Conservation (phyloP, 2,797 vertebrate species). For the Kryptopterus vitreolus region DNA sequence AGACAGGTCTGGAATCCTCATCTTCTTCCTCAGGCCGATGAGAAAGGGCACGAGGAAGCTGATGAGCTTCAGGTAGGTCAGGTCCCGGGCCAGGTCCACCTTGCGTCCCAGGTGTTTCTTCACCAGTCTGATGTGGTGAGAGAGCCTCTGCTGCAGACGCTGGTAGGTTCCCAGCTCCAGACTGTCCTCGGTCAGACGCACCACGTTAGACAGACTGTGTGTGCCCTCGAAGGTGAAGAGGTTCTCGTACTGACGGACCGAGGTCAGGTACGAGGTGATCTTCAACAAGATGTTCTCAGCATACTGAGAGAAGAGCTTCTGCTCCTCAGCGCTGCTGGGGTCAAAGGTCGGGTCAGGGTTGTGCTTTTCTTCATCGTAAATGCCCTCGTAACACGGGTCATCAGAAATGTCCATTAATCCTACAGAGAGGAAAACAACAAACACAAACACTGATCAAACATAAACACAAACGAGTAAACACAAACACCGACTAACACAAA, state of each 20-base stretch:
- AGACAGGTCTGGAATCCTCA: conserved; percentile 71
- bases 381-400: conserved; percentile 69
- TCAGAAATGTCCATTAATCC: conserved; percentile 69
- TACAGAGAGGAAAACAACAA: no score
- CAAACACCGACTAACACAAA: neutral
- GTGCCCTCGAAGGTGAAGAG: conserved; percentile 70
- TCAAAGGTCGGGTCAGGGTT: conserved; percentile 72
- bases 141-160: conserved; percentile 69
- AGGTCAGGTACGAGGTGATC: conserved; percentile 64
- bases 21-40: conserved; percentile 70
- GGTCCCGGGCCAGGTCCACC: conserved; percentile 62
- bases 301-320: conserved; percentile 68
- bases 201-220: conserved; percentile 62
- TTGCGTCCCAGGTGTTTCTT: conserved; percentile 69
- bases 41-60: conserved; percentile 72
- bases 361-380: conserved; percentile 62
- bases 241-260: conserved; percentile 67
- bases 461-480: neutral
- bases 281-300: conserved; percentile 68
- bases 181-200: conserved; percentile 65
- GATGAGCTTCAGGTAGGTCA: conserved; percentile 71
- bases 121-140: conserved; percentile 69
- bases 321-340: conserved; percentile 68
- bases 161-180: conserved; percentile 68
- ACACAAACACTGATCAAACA: no score